phyloP scores from a whole-genome alignment of 2,113 vertebrate species.

The Siphamia tubifer region DNA sequence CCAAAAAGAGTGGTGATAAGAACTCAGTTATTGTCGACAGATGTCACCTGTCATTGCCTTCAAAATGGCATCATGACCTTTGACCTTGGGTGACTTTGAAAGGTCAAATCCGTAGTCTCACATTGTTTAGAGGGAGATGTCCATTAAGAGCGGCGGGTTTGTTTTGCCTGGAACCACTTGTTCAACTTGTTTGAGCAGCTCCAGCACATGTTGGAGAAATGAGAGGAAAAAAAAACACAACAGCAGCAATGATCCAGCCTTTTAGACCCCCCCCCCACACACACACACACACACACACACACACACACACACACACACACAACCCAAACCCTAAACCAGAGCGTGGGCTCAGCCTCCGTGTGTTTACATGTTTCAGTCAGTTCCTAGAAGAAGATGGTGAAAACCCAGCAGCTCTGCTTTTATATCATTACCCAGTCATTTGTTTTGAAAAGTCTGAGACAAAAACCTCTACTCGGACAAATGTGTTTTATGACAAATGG shows the following conservation, averaged over 20 bases:
- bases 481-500: not conserved
- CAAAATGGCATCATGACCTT: no score
- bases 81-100: no score
- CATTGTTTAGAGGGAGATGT: no score
- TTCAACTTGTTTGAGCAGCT: conserved; percentile 21
- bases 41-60: no score
- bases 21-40: no score
- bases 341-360: conserved; percentile 22
- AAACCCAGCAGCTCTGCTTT: conserved; percentile 10
- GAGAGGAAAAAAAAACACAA: conserved; percentile 25
- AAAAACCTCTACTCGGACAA: not conserved
- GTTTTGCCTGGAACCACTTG: no score
- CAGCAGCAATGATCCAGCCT: conserved; percentile 24
- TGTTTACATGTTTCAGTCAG: conserved; percentile 39
- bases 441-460: conserved; percentile 21
- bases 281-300: no score
- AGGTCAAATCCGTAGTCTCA: no score
- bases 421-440: conserved; percentile 17
- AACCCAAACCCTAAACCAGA: conserved; percentile 54
- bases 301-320: no score
- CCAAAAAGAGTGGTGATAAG: no score
- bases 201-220: conserved; percentile 7
- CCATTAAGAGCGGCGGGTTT: no score
- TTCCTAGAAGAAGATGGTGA: conserved; percentile 35
- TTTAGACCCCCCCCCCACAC: no score